Percentiles rank a stretch among this genome's conserved stretches.
These are phyloP conservation scores for Okamejei kenojei DNA, from an alignment of 2,797 vertebrate genomes.

Conservation along the genomic window DNA sequence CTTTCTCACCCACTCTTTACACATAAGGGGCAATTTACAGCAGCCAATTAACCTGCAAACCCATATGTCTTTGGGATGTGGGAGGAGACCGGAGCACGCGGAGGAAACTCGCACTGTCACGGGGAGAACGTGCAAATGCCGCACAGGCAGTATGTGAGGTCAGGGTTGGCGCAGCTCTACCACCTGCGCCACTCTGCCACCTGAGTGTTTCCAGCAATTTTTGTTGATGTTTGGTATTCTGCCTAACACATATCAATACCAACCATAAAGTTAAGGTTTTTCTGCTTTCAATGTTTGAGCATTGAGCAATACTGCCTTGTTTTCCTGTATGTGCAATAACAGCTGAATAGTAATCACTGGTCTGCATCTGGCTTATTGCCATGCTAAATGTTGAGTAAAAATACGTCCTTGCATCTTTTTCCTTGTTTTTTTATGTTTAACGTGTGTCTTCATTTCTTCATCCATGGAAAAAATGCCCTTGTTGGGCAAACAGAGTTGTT, in stretches of 20 bases:
- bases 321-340: background rate
- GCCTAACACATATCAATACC: background rate
- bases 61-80: too few relatives aligned
- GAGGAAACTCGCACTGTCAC: too few relatives aligned
- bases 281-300: background rate
- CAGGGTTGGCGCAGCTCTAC: too few relatives aligned
- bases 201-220: too few relatives aligned
- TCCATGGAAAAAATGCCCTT: conserved; percentile 39
- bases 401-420: conserved; percentile 57
- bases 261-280: background rate
- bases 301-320: background rate
- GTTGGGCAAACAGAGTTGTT: conserved; percentile 41
- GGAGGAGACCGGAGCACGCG: too few relatives aligned
- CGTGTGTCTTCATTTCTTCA: conserved; percentile 20
- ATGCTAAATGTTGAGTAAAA: conserved; percentile 51
- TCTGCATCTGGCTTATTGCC: conserved; percentile 32
- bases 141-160: too few relatives aligned
- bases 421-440: conserved; percentile 34
- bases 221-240: background rate
- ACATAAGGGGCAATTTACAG: too few relatives aligned
- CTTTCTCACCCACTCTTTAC: too few relatives aligned
- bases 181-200: too few relatives aligned
- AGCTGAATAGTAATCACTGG: background rate
- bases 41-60: too few relatives aligned
- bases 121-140: too few relatives aligned